A percentile compares a stretch with the other conserved stretches of the same genome.
Evolutionary conservation across 2,113 vertebrate species (phyloP).

Genomic region (Calyptommatus sinebrachiatus): DNA sequence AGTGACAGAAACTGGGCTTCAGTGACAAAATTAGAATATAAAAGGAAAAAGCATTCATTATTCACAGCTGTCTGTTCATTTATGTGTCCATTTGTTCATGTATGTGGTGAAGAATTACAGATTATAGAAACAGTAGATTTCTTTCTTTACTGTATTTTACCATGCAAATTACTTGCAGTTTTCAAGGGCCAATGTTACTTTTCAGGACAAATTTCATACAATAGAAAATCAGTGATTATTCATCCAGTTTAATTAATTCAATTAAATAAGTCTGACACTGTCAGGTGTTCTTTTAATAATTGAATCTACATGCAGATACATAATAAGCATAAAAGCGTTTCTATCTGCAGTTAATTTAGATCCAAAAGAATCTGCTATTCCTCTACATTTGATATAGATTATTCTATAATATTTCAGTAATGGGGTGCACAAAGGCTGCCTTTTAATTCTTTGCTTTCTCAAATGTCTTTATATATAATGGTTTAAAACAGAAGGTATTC

Average conservation of each 20-base stretch:
- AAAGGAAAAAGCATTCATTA: constrained; percentile 54
- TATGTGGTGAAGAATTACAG: constrained; percentile 54
- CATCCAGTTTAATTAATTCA: constrained; percentile 90
- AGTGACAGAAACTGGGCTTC: constrained; percentile 41
- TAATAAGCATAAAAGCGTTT: constrained; percentile 89
- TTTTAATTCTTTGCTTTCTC: constrained; percentile 86
- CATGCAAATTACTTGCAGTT: constrained; percentile 77
- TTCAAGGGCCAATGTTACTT: constrained; percentile 79
- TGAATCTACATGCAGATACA: constrained; percentile 89
- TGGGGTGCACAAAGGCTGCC: constrained; percentile 82
- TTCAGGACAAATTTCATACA: constrained; percentile 79
- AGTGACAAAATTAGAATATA: constrained; percentile 37
- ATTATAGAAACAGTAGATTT: constrained; percentile 62
- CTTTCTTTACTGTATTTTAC: constrained; percentile 67
- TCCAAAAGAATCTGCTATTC: constrained; percentile 83
- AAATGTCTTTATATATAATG: constrained; percentile 84
- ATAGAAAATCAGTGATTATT: constrained; percentile 81
- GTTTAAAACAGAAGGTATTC: constrained; percentile 84
- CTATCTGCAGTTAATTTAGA: constrained; percentile 86
- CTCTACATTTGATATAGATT: constrained; percentile 84
- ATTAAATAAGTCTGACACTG: constrained; percentile 87
- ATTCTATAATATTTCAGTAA: constrained; percentile 87
- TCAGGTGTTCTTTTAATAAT: constrained; percentile 91
- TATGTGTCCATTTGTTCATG: constrained; percentile 69
- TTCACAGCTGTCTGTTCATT: constrained; percentile 62